These are phyloP conservation scores for Pyrrhosoma nymphula DNA, from an alignment of 2,888 invertebrate genomes.

Conservation along the genomic window DNA sequence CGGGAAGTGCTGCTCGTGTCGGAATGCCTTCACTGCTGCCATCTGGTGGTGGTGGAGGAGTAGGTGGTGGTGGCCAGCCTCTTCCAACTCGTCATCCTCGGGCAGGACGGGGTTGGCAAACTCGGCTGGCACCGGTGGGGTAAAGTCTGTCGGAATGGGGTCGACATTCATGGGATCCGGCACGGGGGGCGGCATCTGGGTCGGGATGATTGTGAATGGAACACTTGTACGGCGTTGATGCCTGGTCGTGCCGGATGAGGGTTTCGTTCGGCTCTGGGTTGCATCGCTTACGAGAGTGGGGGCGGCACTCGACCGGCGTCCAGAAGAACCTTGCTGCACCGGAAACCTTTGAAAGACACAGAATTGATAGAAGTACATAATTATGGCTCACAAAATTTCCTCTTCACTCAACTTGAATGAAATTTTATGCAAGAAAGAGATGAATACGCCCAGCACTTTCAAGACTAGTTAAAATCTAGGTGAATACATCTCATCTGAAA, in stretches of 20 bases:
- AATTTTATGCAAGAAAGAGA: too few relatives aligned
- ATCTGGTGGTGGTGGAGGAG: not conserved
- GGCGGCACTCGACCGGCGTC: constrained; percentile 49
- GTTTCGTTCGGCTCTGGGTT: constrained; percentile 24
- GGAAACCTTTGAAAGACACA: not conserved
- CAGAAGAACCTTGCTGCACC: constrained; percentile 3
- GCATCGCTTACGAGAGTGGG: constrained; percentile 41
- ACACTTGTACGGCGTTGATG: constrained; percentile 59
- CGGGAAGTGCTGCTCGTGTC: constrained; percentile 53
- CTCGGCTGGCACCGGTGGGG: constrained; percentile 54
- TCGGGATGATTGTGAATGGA: constrained; percentile 58
- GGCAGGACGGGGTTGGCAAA: constrained; percentile 52
- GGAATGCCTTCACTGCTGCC: not conserved
- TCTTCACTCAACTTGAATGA: too few relatives aligned
- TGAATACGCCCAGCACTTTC: too few relatives aligned
- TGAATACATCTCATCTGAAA: too few relatives aligned
- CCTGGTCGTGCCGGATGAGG: not conserved
- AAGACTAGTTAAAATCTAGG: too few relatives aligned
- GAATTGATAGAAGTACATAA: too few relatives aligned
- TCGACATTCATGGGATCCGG: constrained; percentile 27
- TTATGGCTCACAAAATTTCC: too few relatives aligned
- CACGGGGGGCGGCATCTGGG: constrained; percentile 51
- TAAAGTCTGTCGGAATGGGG: constrained; percentile 47
- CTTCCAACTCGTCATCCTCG: constrained; percentile 15
- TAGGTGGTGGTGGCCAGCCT: not conserved